Conservation (phyloP, 1,140 invertebrate genomes). For the Cherax destructor region DNA sequence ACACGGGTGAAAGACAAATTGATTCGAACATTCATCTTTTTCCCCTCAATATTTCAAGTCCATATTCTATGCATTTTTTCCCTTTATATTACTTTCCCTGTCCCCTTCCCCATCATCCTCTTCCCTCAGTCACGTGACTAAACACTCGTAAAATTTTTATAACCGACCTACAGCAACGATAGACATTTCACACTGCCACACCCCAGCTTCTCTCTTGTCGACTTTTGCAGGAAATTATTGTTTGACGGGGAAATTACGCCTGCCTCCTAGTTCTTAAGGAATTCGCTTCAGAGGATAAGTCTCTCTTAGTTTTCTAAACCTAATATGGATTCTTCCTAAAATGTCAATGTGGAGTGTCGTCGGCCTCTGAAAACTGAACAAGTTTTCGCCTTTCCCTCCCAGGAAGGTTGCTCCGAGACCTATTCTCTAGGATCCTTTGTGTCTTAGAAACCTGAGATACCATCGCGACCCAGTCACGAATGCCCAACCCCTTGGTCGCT, state of each 20-base stretch:
- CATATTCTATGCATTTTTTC: not conserved
- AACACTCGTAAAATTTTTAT: constrained; percentile 69
- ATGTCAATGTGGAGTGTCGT: too few relatives aligned
- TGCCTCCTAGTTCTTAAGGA: not conserved
- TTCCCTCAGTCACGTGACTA: constrained; percentile 52
- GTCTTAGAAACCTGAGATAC: too few relatives aligned
- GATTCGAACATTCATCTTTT: not conserved
- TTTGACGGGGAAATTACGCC: not conserved
- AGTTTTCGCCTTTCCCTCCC: too few relatives aligned
- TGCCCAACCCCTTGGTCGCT: too few relatives aligned
- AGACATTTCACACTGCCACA: constrained; percentile 21
- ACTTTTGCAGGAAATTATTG: constrained; percentile 12
- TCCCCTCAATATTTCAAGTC: constrained; percentile 6
- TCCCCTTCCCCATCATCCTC: constrained; percentile 2
- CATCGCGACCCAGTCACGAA: too few relatives aligned
- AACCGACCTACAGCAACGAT: constrained; percentile 40
- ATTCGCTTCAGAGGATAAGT: not conserved
- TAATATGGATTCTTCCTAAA: too few relatives aligned
- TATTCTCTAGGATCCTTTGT: too few relatives aligned
- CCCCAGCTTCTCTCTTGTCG: constrained; percentile 23
- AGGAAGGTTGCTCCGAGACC: too few relatives aligned
- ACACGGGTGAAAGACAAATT: too few relatives aligned
- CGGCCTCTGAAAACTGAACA: too few relatives aligned
- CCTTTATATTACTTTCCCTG: not conserved
- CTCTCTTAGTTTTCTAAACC: too few relatives aligned